A percentile compares a stretch with the other conserved stretches of the same genome.
phyloP scores from a whole-genome alignment of 2,797 vertebrate species.

The Carcharodon carcharias region DNA sequence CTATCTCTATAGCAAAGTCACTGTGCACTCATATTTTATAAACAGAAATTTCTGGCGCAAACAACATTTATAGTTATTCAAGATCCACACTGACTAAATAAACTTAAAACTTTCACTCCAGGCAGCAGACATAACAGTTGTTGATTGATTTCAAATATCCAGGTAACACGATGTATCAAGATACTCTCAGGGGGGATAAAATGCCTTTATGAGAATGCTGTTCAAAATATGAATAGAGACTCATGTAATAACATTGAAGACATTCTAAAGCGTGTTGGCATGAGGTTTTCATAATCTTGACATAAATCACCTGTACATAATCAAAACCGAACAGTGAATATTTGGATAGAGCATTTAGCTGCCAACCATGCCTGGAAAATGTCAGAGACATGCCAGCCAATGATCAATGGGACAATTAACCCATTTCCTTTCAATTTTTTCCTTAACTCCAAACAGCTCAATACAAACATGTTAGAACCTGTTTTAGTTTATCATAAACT shows the following conservation, averaged over 20 bases:
- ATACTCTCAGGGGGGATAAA: neutral
- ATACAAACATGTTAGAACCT: constrained; percentile 18
- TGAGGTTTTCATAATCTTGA: neutral
- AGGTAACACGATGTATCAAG: neutral
- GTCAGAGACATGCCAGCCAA: neutral
- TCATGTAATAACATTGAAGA: neutral
- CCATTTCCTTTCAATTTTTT: constrained; percentile 4
- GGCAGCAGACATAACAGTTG: neutral
- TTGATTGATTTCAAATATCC: neutral
- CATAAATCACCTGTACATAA: constrained; percentile 24
- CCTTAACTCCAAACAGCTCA: constrained; percentile 21
- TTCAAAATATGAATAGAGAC: neutral
- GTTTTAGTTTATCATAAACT: neutral
- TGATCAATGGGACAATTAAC: neutral
- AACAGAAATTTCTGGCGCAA: neutral
- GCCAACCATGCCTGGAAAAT: constrained; percentile 6
- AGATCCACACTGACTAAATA: neutral
- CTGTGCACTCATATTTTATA: constrained; percentile 1
- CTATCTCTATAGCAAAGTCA: neutral
- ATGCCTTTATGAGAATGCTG: neutral
- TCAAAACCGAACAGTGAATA: neutral
- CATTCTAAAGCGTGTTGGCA: neutral
- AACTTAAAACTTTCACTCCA: neutral
- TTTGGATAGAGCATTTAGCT: neutral
- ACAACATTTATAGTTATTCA: neutral